Evolutionary conservation across 2,113 vertebrate species (phyloP).

Genomic region (Scophthalmus maximus): DNA sequence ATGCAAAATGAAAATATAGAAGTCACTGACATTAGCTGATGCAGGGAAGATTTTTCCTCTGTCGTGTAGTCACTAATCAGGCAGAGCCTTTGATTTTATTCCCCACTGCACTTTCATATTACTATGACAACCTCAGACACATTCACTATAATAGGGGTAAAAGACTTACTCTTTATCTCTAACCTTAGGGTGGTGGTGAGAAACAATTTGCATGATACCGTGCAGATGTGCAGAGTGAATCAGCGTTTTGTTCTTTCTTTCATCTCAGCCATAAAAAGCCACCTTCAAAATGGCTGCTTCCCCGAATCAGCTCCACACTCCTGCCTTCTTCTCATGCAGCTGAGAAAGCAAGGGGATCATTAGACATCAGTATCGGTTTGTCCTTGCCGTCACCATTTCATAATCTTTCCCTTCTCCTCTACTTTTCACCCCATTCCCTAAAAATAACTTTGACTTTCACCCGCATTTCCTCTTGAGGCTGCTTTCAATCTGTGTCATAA

Average conservation of each 20-base stretch:
- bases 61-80: slow-evolving; percentile 36
- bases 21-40: background rate
- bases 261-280: slow-evolving; percentile 49
- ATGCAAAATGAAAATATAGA: slow-evolving; percentile 2
- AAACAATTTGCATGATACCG: slow-evolving; percentile 23
- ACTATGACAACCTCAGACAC: slow-evolving; percentile 21
- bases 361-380: slow-evolving; percentile 62
- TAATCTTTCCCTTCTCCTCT: slow-evolving; percentile 13
- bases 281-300: slow-evolving; percentile 62
- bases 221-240: slow-evolving; percentile 67
- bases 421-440: slow-evolving; percentile 23
- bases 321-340: slow-evolving; percentile 53
- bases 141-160: slow-evolving; percentile 5
- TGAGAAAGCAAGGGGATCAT: slow-evolving; percentile 65
- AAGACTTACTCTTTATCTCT: slow-evolving; percentile 34
- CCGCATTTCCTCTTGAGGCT: slow-evolving; percentile 22
- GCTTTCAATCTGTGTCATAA: slow-evolving; percentile 23
- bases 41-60: slow-evolving; percentile 6
- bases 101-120: slow-evolving; percentile 19
- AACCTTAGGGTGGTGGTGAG: slow-evolving; percentile 35
- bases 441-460: slow-evolving; percentile 31
- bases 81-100: slow-evolving; percentile 28
- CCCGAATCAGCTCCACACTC: slow-evolving; percentile 33
- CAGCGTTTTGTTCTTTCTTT: slow-evolving; percentile 46
- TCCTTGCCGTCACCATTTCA: slow-evolving; percentile 47